Conservation (phyloP, 64 coral and sea anemone species). For the Montipora efflorescens region DNA sequence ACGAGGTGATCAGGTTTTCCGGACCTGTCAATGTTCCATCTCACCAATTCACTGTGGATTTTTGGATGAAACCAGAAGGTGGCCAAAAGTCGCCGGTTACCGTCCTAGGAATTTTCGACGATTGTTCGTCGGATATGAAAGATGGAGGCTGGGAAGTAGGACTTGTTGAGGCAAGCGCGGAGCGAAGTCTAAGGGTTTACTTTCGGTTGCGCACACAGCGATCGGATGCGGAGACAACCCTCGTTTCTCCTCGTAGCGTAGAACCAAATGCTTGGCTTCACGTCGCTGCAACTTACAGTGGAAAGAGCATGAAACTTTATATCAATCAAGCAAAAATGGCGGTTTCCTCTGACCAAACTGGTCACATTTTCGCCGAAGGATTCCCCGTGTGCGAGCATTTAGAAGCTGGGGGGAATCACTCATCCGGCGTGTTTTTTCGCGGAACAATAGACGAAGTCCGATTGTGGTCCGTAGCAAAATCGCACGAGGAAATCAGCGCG, state of each 20-base stretch:
- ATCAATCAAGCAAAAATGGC: constrained; percentile 97
- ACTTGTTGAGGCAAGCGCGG: constrained; percentile 45
- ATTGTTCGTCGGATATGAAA: constrained; percentile 67
- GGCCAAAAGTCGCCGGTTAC: constrained; percentile 88
- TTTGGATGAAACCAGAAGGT: constrained; percentile 97
- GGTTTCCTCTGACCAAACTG: constrained; percentile 83
- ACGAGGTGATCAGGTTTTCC: constrained; percentile 72
- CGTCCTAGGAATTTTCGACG: constrained; percentile 79
- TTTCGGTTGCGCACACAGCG: constrained; percentile 85
- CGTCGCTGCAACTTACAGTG: constrained; percentile 91
- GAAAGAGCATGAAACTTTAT: constrained; percentile 89
- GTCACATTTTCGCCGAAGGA: constrained; percentile 81
- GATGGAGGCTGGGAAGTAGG: constrained; percentile 96
- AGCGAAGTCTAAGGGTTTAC: constrained; percentile 82
- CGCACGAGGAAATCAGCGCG: constrained; percentile 79
- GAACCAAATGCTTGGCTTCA: constrained; percentile 89
- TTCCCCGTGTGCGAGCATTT: constrained; percentile 78
- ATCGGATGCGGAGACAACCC: constrained; percentile 67
- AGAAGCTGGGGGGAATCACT: constrained; percentile 83
- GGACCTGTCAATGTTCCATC: constrained; percentile 55
- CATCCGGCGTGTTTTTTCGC: constrained; percentile 71
- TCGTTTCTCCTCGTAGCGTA: constrained; percentile 78
- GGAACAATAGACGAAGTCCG: constrained; percentile 87
- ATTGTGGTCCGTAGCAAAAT: constrained; percentile 86
- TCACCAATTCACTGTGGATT: constrained; percentile 88